These are phyloP conservation scores for Poeciliopsis occidentalis DNA, from an alignment of 2,113 vertebrate genomes.

Conservation along the genomic window DNA sequence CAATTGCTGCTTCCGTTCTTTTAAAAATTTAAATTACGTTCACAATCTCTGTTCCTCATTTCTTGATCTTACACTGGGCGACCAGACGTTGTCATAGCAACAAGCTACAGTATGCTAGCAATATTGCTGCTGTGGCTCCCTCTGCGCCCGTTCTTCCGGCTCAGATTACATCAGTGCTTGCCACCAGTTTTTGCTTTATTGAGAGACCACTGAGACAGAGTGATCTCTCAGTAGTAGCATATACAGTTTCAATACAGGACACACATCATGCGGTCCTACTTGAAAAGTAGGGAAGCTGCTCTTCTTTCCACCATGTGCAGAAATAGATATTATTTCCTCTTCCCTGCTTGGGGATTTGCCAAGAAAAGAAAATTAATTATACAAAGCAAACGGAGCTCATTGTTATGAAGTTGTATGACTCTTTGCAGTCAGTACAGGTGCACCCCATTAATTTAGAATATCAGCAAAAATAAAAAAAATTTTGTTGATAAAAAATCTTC, in stretches of 20 bases:
- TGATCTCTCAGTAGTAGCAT: neutral
- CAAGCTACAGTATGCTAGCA: conserved; percentile 26
- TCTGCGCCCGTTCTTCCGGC: conserved; percentile 20
- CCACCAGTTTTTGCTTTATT: conserved; percentile 34
- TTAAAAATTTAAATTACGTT: conserved; percentile 19
- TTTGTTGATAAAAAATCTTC: too few species aligned
- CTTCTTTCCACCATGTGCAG: neutral
- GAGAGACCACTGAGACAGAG: neutral
- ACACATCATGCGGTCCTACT: neutral
- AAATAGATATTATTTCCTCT: neutral
- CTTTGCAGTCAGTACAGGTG: neutral
- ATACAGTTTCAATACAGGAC: neutral
- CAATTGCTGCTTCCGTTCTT: conserved; percentile 21
- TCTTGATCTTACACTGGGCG: conserved; percentile 29
- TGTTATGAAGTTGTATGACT: neutral
- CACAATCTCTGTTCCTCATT: conserved; percentile 31
- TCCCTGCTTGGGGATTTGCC: neutral
- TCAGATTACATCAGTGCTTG: conserved; percentile 38
- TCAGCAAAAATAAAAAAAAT: neutral
- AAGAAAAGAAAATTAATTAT: neutral
- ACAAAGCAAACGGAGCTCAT: neutral
- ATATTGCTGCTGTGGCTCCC: conserved; percentile 24
- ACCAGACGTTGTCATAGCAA: conserved; percentile 74
- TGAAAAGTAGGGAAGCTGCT: neutral
- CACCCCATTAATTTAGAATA: neutral